Conservation (phyloP, 2,797 vertebrate species). For the Poeciliopsis gracilis region DNA sequence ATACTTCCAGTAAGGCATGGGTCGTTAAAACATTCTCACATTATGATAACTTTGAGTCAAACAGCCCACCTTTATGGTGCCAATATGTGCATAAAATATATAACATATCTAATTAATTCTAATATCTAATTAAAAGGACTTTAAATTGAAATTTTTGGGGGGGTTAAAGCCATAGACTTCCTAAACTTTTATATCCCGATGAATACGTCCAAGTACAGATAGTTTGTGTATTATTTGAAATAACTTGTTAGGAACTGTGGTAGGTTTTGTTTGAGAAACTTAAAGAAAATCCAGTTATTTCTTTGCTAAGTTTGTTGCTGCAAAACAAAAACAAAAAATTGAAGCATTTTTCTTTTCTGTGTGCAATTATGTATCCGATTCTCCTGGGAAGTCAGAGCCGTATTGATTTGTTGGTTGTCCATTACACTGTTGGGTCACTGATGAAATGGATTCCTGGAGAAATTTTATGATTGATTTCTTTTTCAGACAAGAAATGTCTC, state of each 20-base stretch:
- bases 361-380: slow-evolving; percentile 51
- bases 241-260: slow-evolving; percentile 34
- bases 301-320: slow-evolving; percentile 27
- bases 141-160: background rate
- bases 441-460: slow-evolving; percentile 53
- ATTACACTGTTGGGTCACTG: slow-evolving; percentile 24
- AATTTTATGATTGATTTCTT: slow-evolving; percentile 56
- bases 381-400: slow-evolving; percentile 31
- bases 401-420: slow-evolving; percentile 59
- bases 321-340: slow-evolving; percentile 34
- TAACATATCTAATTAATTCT: too few species aligned
- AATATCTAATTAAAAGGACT: background rate
- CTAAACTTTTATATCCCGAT: background rate
- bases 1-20: slow-evolving; percentile 22
- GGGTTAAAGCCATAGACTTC: background rate
- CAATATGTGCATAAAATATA: background rate
- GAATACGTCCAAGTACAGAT: slow-evolving; percentile 15
- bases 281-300: slow-evolving; percentile 33
- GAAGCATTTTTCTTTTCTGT: slow-evolving; percentile 17
- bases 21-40: background rate
- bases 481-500: slow-evolving; percentile 27
- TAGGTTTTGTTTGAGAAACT: slow-evolving; percentile 44
- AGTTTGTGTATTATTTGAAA: slow-evolving; percentile 41
- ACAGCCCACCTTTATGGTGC: background rate
- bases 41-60: background rate